Base-by-base conservation (phyloP, 2,113 vertebrate genomes). In the Urocolius indicus region DNA sequence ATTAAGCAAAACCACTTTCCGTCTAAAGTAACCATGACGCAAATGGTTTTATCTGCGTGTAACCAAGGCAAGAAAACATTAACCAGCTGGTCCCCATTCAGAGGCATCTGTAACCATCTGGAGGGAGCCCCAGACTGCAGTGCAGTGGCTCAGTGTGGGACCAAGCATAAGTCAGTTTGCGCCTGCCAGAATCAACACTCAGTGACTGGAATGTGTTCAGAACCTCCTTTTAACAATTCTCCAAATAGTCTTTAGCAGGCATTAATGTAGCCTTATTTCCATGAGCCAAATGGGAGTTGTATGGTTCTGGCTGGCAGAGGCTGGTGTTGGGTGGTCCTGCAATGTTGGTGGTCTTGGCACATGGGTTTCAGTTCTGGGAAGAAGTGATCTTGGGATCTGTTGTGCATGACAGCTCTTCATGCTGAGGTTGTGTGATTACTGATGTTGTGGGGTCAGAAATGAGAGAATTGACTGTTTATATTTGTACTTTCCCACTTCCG, bases 51-150 rank as follows among this genome's bases (percentile, higher is more conserved):
- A 86, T 94, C 93, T 95, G 92, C 88, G 34, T 69, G 93, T 89
- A 96, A 96, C 95, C 96, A 94, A 94, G 92, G 94, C 92, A 96
- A 81, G 90, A 49, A 96, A 95, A 96, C 96, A 96, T 96, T 92
- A 93, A 90, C 95, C 95, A 97, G 92, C 96, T 96, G 96, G 57
- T 94, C 83, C 48, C 86, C 58, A 73, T 93, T 95, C 93, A 52
- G 68, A 89, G 86, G 86, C 96, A 96, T 96, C 90, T 96, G 94
- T 19, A 97, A 94, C 90, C 95, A 96, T 93, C 94, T 97, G 95
- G 95, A 94, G 90, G 65, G 93, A 96, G 83, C 93, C 76, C 88
- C 94, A 6, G 7, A 87, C 22, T 84, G 57, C 90, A 94, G 69
- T 7, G 93, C 80, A 92, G n/a, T 4, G 5, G 74, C 88, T 94